Conservation (phyloP, 1,140 invertebrate genomes). For the Drosophila tristis region DNA sequence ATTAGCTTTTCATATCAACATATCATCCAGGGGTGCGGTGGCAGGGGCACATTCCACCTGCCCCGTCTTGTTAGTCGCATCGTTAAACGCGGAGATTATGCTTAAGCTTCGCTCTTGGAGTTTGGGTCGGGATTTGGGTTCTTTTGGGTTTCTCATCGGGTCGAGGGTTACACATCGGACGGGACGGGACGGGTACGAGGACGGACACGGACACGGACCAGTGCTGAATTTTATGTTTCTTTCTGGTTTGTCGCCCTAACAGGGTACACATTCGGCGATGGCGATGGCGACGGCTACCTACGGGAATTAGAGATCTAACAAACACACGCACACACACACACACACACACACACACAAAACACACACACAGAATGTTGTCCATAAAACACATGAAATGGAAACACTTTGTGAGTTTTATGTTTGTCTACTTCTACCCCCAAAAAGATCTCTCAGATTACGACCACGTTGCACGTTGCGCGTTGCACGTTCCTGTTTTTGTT, state of each 20-base stretch:
- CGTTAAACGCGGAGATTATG: constrained; percentile 59
- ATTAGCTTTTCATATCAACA: constrained; percentile 5
- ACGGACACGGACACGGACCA: too few relatives aligned
- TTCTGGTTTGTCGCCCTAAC: constrained; percentile 20
- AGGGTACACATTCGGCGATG: background rate
- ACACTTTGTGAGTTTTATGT: constrained; percentile 31
- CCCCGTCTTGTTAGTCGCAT: constrained; percentile 50
- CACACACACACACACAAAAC: background rate
- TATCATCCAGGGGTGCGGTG: background rate
- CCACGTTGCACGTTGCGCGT: background rate
- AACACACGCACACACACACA: constrained; percentile 3
- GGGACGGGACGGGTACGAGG: too few relatives aligned
- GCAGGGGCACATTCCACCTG: constrained; percentile 35
- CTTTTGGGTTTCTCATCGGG: constrained; percentile 4
- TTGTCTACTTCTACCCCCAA: constrained; percentile 16
- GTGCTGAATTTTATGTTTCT: constrained; percentile 21
- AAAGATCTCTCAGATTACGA: constrained; percentile 33
- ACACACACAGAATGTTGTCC: background rate
- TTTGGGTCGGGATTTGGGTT: background rate
- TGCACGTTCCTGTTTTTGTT: constrained; percentile 11
- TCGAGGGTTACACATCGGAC: constrained; percentile 11
- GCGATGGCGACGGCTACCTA: background rate
- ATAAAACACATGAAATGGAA: constrained; percentile 24
- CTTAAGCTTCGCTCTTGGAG: constrained; percentile 28
- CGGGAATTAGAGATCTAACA: constrained; percentile 10